These are phyloP conservation scores for Nudaria mundana DNA, from an alignment of 2,888 invertebrate genomes.

Conservation along the genomic window DNA sequence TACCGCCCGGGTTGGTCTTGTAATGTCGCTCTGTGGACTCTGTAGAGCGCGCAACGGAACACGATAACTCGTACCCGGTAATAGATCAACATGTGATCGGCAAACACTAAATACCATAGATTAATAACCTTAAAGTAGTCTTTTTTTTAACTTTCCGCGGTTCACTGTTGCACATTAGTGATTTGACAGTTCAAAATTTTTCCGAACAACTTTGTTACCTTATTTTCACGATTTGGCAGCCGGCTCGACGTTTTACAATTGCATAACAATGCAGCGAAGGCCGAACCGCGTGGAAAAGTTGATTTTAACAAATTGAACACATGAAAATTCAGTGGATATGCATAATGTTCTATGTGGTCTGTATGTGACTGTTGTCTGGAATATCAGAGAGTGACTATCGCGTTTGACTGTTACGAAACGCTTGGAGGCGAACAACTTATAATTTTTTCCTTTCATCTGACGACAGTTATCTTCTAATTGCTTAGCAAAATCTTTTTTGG, in stretches of 20 bases:
- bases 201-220: slow-evolving; percentile 47
- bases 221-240: slow-evolving; percentile 57
- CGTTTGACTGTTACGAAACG: slow-evolving; percentile 62
- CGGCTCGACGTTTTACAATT: slow-evolving; percentile 56
- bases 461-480: slow-evolving; percentile 70
- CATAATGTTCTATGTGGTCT: too few species aligned
- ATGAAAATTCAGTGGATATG: slow-evolving; percentile 57
- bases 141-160: slow-evolving; percentile 30
- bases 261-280: slow-evolving; percentile 75
- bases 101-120: slow-evolving; percentile 55
- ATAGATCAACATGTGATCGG: slow-evolving; percentile 52
- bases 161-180: slow-evolving; percentile 46
- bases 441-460: slow-evolving; percentile 49
- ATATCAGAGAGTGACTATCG: slow-evolving; percentile 61
- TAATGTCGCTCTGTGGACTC: slow-evolving; percentile 44
- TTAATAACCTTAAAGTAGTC: slow-evolving; percentile 40
- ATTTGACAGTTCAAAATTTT: slow-evolving; percentile 55
- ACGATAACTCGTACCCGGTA: slow-evolving; percentile 62
- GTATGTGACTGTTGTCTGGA: slow-evolving; percentile 53
- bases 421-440: slow-evolving; percentile 54
- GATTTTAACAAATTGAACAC: slow-evolving; percentile 46
- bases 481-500: slow-evolving; percentile 62
- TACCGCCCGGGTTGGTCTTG: slow-evolving; percentile 55
- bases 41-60: slow-evolving; percentile 48
- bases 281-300: slow-evolving; percentile 67